Percentiles rank a stretch among this genome's conserved stretches.
Evolutionary conservation across 2,113 vertebrate genomes (phyloP).

Genomic region (Urocolius indicus): DNA sequence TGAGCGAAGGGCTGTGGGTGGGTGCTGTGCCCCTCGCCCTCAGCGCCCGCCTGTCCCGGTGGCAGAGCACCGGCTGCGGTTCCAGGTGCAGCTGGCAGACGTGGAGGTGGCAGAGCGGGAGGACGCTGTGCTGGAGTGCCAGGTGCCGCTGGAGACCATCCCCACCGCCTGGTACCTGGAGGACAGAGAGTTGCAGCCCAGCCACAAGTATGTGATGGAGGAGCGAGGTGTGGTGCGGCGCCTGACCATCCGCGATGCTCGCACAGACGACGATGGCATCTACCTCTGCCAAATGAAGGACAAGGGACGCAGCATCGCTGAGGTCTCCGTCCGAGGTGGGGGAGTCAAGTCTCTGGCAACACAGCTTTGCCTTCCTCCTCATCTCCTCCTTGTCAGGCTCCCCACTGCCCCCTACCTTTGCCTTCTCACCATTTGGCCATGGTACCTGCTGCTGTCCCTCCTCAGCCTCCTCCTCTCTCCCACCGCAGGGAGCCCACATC

Average conservation of each 20-base stretch:
- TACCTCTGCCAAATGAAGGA: slow-evolving; percentile 97
- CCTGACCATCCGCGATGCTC: slow-evolving; percentile 90
- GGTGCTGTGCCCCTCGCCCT: fast-evolving
- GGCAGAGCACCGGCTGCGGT: slow-evolving; percentile 89
- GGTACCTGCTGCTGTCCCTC: neutral
- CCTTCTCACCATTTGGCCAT: neutral
- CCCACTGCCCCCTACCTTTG: neutral
- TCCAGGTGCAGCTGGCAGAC: slow-evolving; percentile 90
- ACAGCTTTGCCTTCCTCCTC: neutral
- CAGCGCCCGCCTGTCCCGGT: neutral
- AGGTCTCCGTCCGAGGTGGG: slow-evolving; percentile 93
- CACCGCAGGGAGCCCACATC: neutral
- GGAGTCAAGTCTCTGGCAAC: fast-evolving
- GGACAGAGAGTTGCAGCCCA: slow-evolving; percentile 91
- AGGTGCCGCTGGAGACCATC: slow-evolving; percentile 92
- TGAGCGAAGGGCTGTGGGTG: fast-evolving
- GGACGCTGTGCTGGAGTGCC: slow-evolving; percentile 92
- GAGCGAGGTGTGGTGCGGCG: slow-evolving; percentile 88
- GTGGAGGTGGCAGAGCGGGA: slow-evolving; percentile 91
- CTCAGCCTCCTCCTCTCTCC: neutral
- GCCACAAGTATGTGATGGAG: slow-evolving; percentile 94
- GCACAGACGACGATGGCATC: slow-evolving; percentile 91
- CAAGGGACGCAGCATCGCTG: slow-evolving; percentile 92
- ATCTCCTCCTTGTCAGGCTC: neutral
- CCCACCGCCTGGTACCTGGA: slow-evolving; percentile 95